Conservation (phyloP, 2,797 vertebrate species). For the Chelon labrosus region DNA sequence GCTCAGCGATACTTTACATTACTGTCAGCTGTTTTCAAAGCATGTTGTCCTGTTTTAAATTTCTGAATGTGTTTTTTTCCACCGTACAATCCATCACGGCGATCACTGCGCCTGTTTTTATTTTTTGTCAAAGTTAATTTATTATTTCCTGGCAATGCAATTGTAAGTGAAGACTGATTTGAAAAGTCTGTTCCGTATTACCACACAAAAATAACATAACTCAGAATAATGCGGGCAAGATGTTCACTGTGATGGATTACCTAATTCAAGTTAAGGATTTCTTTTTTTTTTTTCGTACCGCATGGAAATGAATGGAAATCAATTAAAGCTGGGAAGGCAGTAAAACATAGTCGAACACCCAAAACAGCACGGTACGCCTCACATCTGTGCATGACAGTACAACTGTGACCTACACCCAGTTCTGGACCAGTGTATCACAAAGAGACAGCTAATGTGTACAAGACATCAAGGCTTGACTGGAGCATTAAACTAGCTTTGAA, state of each 20-base stretch:
- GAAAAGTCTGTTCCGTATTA: slow-evolving; percentile 53
- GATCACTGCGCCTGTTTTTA: slow-evolving; percentile 42
- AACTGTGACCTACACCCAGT: background rate
- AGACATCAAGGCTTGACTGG: slow-evolving; percentile 1
- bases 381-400: slow-evolving; percentile 17
- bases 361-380: background rate
- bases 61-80: slow-evolving; percentile 25
- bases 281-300: slow-evolving; percentile 23
- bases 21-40: slow-evolving; percentile 47
- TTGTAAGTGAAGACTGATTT: slow-evolving; percentile 51
- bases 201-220: slow-evolving; percentile 48
- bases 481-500: background rate
- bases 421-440: slow-evolving; percentile 5
- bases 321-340: slow-evolving; percentile 29
- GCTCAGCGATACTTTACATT: slow-evolving; percentile 60
- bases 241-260: slow-evolving; percentile 42
- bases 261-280: slow-evolving; percentile 7
- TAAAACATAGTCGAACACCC: slow-evolving; percentile 7
- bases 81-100: slow-evolving; percentile 42
- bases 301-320: slow-evolving; percentile 30
- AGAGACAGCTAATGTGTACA: background rate
- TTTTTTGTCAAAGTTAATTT: slow-evolving; percentile 61
- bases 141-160: slow-evolving; percentile 64
- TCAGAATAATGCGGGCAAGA: slow-evolving; percentile 57
- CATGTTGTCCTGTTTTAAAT: slow-evolving; percentile 22